Evolutionary conservation across 2,113 vertebrate species (phyloP).

Genomic region (Ammospiza nelsoni): DNA sequence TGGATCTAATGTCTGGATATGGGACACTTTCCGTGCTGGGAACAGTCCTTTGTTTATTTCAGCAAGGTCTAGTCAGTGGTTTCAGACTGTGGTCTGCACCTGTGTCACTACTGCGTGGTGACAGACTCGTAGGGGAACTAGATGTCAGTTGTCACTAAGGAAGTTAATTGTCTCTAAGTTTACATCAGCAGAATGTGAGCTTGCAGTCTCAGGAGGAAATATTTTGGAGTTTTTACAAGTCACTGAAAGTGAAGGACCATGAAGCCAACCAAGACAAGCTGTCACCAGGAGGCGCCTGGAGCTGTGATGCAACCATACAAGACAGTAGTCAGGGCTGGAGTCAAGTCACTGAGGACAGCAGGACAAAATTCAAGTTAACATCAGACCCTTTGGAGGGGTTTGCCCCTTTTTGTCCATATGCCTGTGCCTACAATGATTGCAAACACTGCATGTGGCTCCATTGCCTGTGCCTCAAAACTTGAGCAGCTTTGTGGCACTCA

Average conservation of each 20-base stretch:
- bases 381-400: neutral
- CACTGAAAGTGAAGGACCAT: neutral
- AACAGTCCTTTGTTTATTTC: neutral
- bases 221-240: neutral
- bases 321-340: neutral
- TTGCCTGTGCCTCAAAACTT: neutral
- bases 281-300: neutral
- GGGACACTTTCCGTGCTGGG: neutral
- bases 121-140: neutral
- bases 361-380: neutral
- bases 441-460: neutral
- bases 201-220: neutral
- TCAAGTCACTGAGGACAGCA: neutral
- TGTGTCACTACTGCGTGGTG: neutral
- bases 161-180: neutral
- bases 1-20: neutral
- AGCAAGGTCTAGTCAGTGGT: neutral
- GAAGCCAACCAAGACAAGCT: neutral
- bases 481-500: neutral
- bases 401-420: neutral
- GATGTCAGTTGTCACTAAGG: neutral
- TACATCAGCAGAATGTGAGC: neutral
- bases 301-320: rapidly evolving
- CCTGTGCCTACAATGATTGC: neutral
- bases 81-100: neutral